Conservation (phyloP, 1,140 invertebrate genomes). For the Drosophila ananassae region DNA sequence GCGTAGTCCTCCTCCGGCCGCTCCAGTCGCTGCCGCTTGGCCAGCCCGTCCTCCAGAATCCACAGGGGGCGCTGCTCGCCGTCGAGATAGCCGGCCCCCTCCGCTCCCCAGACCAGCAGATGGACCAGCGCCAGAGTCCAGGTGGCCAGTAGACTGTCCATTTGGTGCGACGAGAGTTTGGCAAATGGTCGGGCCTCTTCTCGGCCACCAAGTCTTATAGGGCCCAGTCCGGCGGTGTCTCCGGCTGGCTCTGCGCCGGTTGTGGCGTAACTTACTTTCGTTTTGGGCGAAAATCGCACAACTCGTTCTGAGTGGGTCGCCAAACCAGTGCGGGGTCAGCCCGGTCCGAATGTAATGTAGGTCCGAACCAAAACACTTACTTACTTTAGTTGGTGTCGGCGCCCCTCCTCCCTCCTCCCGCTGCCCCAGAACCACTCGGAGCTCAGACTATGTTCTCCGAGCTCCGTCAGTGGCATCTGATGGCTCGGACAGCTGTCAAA, state of each 20-base stretch:
- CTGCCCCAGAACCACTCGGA: too few species aligned
- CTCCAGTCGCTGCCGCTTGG: constrained; percentile 42
- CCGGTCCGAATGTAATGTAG: constrained; percentile 4
- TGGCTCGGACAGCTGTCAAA: constrained; percentile 70
- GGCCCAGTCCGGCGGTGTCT: not conserved
- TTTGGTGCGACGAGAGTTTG: constrained; percentile 15
- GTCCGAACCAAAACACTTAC: not conserved
- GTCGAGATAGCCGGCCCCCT: constrained; percentile 25
- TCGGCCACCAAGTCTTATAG: constrained; percentile 37
- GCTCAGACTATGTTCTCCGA: not conserved
- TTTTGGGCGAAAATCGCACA: constrained; percentile 61
- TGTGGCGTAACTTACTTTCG: constrained; percentile 60
- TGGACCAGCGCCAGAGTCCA: constrained; percentile 28
- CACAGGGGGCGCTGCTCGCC: constrained; percentile 63
- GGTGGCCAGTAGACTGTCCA: constrained; percentile 36
- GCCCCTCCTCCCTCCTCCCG: too few species aligned
- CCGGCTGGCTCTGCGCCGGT: not conserved
- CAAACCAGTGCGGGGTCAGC: constrained; percentile 10
- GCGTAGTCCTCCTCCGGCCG: constrained; percentile 37
- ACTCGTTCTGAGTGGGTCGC: constrained; percentile 51
- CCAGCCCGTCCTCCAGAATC: constrained; percentile 70
- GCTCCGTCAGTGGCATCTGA: constrained; percentile 10
- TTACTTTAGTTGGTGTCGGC: not conserved
- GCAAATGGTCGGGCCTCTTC: constrained; percentile 16
- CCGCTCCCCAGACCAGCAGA: constrained; percentile 8